phyloP scores from a whole-genome alignment of 37 sponge, comb jelly and placozoan species.

The Oopsacas minuta region DNA sequence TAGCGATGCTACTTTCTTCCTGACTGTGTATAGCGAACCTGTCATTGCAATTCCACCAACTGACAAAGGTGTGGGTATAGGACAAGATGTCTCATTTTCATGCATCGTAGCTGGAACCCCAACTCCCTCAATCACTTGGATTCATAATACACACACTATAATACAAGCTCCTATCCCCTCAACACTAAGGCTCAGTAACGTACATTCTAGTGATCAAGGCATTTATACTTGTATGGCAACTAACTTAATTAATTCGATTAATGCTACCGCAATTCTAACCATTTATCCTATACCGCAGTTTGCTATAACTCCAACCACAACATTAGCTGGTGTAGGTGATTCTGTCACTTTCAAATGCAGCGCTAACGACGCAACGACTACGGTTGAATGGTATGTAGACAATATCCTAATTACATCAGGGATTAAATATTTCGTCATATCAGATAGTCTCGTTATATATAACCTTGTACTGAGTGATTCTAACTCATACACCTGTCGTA shows the following conservation, averaged over 20 bases:
- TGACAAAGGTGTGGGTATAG: not conserved
- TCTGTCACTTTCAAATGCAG: not conserved
- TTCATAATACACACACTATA: not conserved
- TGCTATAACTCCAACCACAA: not conserved
- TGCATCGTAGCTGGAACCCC: constrained; percentile 3
- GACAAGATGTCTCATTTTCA: not conserved
- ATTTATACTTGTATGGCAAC: not conserved
- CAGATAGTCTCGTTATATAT: not conserved
- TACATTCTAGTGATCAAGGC: not conserved
- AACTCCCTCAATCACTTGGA: not conserved
- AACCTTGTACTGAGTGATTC: not conserved
- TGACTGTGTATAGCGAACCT: not conserved
- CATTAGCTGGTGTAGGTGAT: not conserved
- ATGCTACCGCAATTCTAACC: not conserved
- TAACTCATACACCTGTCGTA: not conserved
- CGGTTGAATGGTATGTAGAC: constrained; percentile 1
- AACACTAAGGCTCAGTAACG: not conserved
- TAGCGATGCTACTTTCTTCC: not conserved
- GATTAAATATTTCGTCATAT: not conserved
- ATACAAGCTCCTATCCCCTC: not conserved
- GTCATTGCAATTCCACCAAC: not conserved
- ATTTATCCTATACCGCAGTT: not conserved
- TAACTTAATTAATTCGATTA: not conserved
- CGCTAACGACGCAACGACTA: not conserved
- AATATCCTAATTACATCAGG: not conserved